Conservation (phyloP, 2,113 vertebrate species). For the Syngnathus typhle region DNA sequence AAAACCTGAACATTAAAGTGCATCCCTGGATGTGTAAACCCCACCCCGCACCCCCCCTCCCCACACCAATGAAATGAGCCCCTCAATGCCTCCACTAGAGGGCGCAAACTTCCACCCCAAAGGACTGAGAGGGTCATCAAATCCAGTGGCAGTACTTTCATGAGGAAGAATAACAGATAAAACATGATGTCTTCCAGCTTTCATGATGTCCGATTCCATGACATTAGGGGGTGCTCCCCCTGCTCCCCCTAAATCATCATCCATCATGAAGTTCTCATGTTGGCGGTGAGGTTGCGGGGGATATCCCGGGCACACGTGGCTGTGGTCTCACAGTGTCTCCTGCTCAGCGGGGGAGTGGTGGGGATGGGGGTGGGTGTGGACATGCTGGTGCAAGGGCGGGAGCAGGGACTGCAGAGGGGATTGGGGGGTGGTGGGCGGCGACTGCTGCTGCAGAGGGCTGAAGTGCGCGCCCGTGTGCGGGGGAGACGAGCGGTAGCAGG, state of each 20-base stretch:
- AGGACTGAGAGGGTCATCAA: slow-evolving; percentile 52
- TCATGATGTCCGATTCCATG: slow-evolving; percentile 22
- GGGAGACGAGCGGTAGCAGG: slow-evolving; percentile 67
- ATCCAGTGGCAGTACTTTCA: slow-evolving; percentile 71
- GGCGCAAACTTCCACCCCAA: slow-evolving; percentile 39
- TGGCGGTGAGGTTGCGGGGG: slow-evolving; percentile 47
- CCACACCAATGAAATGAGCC: slow-evolving; percentile 30
- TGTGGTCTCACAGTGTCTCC: slow-evolving; percentile 75
- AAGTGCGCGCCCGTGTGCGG: slow-evolving; percentile 62
- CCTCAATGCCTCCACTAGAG: slow-evolving; percentile 33
- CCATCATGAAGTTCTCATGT: slow-evolving; percentile 31
- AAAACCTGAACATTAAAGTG: slow-evolving; percentile 66
- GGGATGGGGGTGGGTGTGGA: slow-evolving; percentile 71
- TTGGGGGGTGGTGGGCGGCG: slow-evolving; percentile 65
- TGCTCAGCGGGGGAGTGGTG: slow-evolving; percentile 72
- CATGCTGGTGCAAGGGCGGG: slow-evolving; percentile 67
- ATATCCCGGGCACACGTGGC: slow-evolving; percentile 51
- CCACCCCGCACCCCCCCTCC: slow-evolving; percentile 4
- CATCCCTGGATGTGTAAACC: slow-evolving; percentile 62
- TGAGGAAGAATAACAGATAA: slow-evolving; percentile 41
- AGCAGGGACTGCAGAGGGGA: slow-evolving; percentile 75
- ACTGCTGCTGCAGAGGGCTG: slow-evolving; percentile 70
- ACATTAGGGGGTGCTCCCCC: not conserved
- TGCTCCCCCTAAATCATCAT: slow-evolving; percentile 16
- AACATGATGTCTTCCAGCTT: slow-evolving; percentile 54